phyloP scores from a whole-genome alignment of 2,113 vertebrate species.

The Dasypus novemcinctus region DNA sequence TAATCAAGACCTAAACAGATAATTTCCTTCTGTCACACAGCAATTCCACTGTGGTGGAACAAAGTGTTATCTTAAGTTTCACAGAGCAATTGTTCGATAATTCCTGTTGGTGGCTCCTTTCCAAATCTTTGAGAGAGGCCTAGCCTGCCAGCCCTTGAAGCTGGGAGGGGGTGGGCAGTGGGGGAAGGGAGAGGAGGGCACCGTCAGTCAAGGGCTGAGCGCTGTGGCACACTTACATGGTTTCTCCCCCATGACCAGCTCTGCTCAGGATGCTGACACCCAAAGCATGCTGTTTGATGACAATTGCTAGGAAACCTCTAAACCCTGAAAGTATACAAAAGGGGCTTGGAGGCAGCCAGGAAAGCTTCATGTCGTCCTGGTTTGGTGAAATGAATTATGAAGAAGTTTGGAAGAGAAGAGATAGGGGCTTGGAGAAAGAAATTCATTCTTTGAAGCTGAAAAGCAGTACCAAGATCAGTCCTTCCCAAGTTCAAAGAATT shows the following conservation, averaged over 20 bases:
- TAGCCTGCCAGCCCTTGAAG: slow-evolving; percentile 81
- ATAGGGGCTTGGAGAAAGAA: slow-evolving; percentile 2
- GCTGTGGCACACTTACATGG: slow-evolving; percentile 51
- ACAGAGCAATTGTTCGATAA: slow-evolving; percentile 95
- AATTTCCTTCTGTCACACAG: slow-evolving; percentile 90
- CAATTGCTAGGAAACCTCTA: slow-evolving; percentile 77
- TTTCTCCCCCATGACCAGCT: slow-evolving; percentile 73
- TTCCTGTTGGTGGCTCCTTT: slow-evolving; percentile 92
- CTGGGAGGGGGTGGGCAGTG: slow-evolving; percentile 17
- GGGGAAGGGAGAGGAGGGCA: slow-evolving; percentile 2
- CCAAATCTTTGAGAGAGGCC: slow-evolving; percentile 88
- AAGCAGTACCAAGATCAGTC: background rate
- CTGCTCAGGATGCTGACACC: slow-evolving; percentile 51
- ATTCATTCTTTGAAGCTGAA: slow-evolving; percentile 41
- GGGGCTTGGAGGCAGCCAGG: slow-evolving; percentile 31
- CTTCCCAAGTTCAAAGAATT: slow-evolving; percentile 42
- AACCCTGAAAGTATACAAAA: slow-evolving; percentile 68
- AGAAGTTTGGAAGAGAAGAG: slow-evolving; percentile 60
- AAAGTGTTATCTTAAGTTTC: slow-evolving; percentile 94
- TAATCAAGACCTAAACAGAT: slow-evolving; percentile 89
- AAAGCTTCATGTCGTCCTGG: slow-evolving; percentile 66
- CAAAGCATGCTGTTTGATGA: slow-evolving; percentile 77
- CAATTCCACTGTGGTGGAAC: slow-evolving; percentile 92
- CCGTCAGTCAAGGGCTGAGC: slow-evolving; percentile 79
- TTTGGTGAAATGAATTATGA: slow-evolving; percentile 71